Conservation (phyloP, 2,797 vertebrate species). For the Halcyon smyrnensis region DNA sequence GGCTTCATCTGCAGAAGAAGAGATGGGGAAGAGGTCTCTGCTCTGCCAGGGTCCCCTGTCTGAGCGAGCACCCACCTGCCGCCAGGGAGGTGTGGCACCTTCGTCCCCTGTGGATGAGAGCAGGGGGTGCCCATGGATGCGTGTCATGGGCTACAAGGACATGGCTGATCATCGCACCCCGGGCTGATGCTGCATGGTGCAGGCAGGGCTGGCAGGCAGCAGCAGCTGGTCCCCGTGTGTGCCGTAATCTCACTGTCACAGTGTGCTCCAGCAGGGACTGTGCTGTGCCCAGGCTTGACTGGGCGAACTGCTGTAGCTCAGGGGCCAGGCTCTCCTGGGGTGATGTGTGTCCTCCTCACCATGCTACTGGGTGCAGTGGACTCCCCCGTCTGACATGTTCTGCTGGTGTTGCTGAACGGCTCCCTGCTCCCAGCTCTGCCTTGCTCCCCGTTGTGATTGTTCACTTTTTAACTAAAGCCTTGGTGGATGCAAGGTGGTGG, state of each 20-base stretch:
- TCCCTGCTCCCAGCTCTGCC: fast-evolving
- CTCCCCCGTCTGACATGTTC: fast-evolving
- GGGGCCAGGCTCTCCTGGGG: background rate
- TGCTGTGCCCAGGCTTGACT: fast-evolving
- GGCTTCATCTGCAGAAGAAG: slow-evolving; percentile 15
- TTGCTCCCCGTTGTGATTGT: background rate
- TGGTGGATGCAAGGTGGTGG: fast-evolving
- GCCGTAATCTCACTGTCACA: fast-evolving
- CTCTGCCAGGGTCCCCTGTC: background rate
- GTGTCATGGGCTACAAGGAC: background rate
- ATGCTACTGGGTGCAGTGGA: fast-evolving
- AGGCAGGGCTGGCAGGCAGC: background rate
- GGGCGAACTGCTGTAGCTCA: fast-evolving
- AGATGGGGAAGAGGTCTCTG: background rate
- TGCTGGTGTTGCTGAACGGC: fast-evolving
- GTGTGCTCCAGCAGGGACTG: fast-evolving
- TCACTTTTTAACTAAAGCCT: background rate
- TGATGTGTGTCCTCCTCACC: background rate
- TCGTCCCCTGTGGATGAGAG: fast-evolving
- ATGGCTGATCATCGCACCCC: fast-evolving
- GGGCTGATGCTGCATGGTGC: fast-evolving
- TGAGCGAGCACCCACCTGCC: background rate
- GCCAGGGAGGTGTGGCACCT: fast-evolving
- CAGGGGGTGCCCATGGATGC: background rate
- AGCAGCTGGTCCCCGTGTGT: fast-evolving